Conservation (phyloP, 2,113 vertebrate species). For the Chunga burmeisteri region DNA sequence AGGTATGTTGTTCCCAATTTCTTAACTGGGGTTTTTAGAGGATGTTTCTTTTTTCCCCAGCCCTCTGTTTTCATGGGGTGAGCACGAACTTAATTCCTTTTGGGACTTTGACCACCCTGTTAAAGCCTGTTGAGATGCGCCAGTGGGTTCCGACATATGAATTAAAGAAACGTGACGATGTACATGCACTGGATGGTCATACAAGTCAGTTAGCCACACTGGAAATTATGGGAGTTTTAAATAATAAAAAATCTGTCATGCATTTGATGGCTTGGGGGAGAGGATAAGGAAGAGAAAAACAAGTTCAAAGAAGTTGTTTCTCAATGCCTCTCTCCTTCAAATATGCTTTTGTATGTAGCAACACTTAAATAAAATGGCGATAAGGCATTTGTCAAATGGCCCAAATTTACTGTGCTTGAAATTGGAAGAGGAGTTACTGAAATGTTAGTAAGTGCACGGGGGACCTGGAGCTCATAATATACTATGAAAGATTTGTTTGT, state of each 20-base stretch:
- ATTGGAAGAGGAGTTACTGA: background rate
- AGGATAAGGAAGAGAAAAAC: background rate
- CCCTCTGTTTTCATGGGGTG: background rate
- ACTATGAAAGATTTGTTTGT: slow-evolving; percentile 22
- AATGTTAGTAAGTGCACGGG: background rate
- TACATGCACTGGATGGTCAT: background rate
- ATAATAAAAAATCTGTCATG: background rate
- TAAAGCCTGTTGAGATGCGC: background rate
- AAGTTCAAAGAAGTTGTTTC: background rate
- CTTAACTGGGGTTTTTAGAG: background rate
- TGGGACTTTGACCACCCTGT: background rate
- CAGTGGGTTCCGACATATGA: background rate
- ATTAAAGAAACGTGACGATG: background rate
- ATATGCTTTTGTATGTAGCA: background rate
- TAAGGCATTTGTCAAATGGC: background rate
- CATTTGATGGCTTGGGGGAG: background rate
- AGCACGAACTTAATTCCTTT: background rate
- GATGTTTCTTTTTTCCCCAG: background rate
- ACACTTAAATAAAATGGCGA: background rate
- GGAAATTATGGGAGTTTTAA: background rate
- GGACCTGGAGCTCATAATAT: background rate
- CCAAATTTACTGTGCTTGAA: background rate
- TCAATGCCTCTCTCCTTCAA: background rate
- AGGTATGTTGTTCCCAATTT: background rate
- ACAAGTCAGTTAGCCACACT: background rate